phyloP scores from a whole-genome alignment of 2,113 vertebrate genomes.

The Microtus oregoni region DNA sequence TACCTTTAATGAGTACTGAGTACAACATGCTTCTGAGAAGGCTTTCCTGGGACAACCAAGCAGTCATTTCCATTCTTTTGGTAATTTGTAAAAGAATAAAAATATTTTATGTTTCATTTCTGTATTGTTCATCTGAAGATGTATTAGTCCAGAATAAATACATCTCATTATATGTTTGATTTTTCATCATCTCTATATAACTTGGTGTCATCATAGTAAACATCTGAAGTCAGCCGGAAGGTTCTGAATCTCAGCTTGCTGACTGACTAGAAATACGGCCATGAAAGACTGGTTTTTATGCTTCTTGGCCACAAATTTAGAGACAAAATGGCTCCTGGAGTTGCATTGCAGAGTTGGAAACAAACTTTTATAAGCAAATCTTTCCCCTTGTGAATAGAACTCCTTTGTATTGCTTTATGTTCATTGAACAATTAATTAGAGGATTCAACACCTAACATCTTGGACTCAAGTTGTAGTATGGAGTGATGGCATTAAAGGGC shows the following conservation, averaged over 20 bases:
- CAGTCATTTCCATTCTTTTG: background rate
- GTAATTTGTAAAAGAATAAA: background rate
- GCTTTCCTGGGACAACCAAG: background rate
- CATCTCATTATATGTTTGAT: background rate
- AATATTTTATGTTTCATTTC: background rate
- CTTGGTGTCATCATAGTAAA: background rate
- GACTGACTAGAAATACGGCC: background rate
- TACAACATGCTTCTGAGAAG: background rate
- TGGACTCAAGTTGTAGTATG: background rate
- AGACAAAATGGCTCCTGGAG: background rate
- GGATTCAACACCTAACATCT: background rate
- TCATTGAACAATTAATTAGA: conserved; percentile 21
- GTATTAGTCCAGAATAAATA: background rate
- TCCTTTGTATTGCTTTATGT: background rate
- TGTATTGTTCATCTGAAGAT: background rate
- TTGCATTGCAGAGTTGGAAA: background rate
- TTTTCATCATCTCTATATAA: background rate
- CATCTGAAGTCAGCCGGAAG: background rate
- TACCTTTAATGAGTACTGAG: background rate
- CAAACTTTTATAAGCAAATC: background rate
- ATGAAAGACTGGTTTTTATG: background rate
- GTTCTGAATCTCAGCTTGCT: background rate
- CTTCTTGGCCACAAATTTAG: background rate
- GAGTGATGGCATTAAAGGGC: background rate
- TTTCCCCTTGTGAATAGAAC: background rate